A percentile compares a stretch with the other conserved stretches of the same genome.
These are phyloP conservation scores for Philotrypesis tridentata DNA, from an alignment of 1,140 invertebrate genomes.

Conservation along the genomic window DNA sequence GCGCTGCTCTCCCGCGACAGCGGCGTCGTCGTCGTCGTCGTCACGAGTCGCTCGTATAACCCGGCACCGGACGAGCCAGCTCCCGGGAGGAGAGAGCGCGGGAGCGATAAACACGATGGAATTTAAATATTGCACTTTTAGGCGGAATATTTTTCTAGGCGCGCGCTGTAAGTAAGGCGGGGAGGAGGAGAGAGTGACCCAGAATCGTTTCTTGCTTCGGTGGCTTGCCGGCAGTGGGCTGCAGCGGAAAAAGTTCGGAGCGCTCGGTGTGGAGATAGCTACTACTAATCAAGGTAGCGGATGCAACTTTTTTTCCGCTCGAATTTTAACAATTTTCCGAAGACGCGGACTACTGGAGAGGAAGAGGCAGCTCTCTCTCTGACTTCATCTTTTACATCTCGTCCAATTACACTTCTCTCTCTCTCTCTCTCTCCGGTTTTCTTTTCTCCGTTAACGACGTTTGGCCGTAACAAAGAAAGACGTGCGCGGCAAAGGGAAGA, in stretches of 20 bases:
- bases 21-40: no score
- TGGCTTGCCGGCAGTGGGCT: no score
- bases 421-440: no score
- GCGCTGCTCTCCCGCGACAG: no score
- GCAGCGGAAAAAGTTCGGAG: background rate
- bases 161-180: background rate
- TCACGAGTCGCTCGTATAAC: conserved; percentile 23
- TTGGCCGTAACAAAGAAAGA: background rate
- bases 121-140: conserved; percentile 24
- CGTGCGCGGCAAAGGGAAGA: background rate
- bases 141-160: background rate
- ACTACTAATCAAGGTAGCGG: background rate
- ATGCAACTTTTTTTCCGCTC: background rate
- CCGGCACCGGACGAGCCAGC: no score
- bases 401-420: background rate
- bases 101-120: conserved; percentile 18
- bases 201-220: background rate
- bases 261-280: background rate
- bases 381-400: background rate
- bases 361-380: background rate
- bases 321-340: background rate
- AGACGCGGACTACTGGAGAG: background rate
- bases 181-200: background rate
- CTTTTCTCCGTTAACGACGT: background rate
- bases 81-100: no score